phyloP scores from a whole-genome alignment of 1,140 invertebrate genomes.

The Radopholus similis region DNA sequence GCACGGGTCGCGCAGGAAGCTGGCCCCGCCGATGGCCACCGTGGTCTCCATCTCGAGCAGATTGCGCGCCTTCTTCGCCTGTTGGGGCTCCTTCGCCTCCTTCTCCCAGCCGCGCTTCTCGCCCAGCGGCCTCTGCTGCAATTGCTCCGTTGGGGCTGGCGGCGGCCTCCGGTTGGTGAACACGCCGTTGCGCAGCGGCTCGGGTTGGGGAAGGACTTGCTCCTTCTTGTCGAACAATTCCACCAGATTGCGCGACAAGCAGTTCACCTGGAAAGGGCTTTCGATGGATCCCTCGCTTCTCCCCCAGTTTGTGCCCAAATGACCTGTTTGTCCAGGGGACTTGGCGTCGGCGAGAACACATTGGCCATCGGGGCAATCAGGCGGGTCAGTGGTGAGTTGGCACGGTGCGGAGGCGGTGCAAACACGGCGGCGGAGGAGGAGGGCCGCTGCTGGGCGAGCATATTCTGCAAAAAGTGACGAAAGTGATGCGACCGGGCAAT shows the following conservation, averaged over 20 bases:
- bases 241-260: not conserved
- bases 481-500: too few species aligned
- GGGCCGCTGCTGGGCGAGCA: too few species aligned
- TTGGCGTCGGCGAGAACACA: too few species aligned
- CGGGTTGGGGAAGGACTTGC: not conserved
- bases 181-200: not conserved
- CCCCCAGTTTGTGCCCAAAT: too few species aligned
- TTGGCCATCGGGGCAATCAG: too few species aligned
- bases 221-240: slow-evolving; percentile 8
- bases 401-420: too few species aligned
- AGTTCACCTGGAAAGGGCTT: slow-evolving; percentile 7
- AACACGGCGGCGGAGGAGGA: too few species aligned
- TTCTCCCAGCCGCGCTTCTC: not conserved
- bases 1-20: slow-evolving; percentile 9
- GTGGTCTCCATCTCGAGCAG: slow-evolving; percentile 16
- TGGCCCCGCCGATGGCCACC: slow-evolving; percentile 2
- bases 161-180: not conserved
- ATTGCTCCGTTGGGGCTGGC: slow-evolving; percentile 2
- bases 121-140: not conserved
- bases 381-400: too few species aligned
- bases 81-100: not conserved
- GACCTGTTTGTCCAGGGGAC: too few species aligned
- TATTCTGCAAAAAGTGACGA: too few species aligned
- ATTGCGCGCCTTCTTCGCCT: slow-evolving; percentile 1
- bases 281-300: too few species aligned